Conservation (phyloP, 2,888 invertebrate species). For the Apamea crenata region DNA sequence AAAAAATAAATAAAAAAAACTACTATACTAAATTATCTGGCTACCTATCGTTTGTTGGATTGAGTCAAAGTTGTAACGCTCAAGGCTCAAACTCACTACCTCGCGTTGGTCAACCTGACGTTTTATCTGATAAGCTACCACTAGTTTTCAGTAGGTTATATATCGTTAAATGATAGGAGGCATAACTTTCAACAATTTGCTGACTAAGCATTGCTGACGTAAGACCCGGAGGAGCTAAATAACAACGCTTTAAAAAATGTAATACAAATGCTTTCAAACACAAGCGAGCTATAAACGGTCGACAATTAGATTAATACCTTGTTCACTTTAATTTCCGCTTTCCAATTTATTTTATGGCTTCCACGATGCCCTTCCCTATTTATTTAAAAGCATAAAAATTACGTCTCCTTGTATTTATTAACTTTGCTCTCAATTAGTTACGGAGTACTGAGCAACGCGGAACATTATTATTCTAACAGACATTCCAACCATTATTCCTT, state of each 20-base stretch:
- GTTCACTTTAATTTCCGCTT: slow-evolving; percentile 61
- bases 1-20: neutral
- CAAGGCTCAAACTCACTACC: neutral
- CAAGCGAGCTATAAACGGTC: slow-evolving; percentile 34
- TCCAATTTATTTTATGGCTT: slow-evolving; percentile 65
- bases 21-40: neutral
- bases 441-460: slow-evolving; percentile 16
- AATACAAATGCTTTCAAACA: slow-evolving; percentile 49
- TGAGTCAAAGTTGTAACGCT: neutral
- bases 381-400: slow-evolving; percentile 63
- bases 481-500: neutral
- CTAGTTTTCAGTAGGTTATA: neutral
- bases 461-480: slow-evolving; percentile 26
- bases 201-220: neutral
- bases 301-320: slow-evolving; percentile 63
- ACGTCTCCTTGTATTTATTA: slow-evolving; percentile 55
- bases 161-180: neutral
- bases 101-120: neutral
- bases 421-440: slow-evolving; percentile 45
- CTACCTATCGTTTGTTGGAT: neutral
- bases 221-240: neutral
- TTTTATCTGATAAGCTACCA: neutral
- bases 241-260: slow-evolving; percentile 17
- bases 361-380: slow-evolving; percentile 50
- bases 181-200: neutral